Base-by-base conservation (phyloP, 2,888 invertebrate species). In the Galeopsomyia nigrocyanea region DNA sequence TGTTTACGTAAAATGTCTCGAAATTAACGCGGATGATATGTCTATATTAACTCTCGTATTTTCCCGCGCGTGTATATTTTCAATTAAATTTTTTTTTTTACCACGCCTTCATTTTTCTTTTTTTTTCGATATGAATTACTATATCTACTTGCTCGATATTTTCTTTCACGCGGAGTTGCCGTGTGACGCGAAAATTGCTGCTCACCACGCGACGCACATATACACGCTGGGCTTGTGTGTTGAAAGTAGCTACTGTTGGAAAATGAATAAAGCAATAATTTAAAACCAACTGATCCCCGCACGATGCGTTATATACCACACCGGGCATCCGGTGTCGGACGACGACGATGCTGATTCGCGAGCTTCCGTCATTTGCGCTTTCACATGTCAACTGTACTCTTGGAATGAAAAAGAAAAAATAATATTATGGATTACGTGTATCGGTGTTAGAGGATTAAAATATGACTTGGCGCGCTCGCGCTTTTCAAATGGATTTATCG, bases 161-260 rank as follows among this genome's bases (percentile, higher is more conserved):
- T 31, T 57, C 26, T 31, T 31, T 31, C 7, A 5, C 31, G 7
- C 31, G 3, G 31, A 31, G 7, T 31, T 7, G n/a, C n/a, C n/a
- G n/a, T n/a, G n/a, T 31, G 51, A 51, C 58, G 49, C 51, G 60
- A 64, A 64, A 70, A 70, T 70, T 70, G 60, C 19, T 26, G 47
- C n/a, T 7, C 21, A 31, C 31, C 31, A 31, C 31, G 31, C 31
- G 31, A 7, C 31, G 31, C 31, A 31, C 31, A 31, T 7, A 31
- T 3, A 31, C 31, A 17, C 46, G 31, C 21, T n/a, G n/a, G n/a
- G n/a, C n/a, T n/a, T n/a, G n/a, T n/a, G 21, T 39, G 19, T 47
- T 62, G 17, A 22, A 39, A 26, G n/a, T 31, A 7, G 3, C 31
- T 19, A 57, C 49, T 31, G 19, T 16, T 58, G 17, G 51, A 55